These are phyloP conservation scores for Thermophis baileyi DNA, from an alignment of 2,113 vertebrate species.

Conservation along the genomic window DNA sequence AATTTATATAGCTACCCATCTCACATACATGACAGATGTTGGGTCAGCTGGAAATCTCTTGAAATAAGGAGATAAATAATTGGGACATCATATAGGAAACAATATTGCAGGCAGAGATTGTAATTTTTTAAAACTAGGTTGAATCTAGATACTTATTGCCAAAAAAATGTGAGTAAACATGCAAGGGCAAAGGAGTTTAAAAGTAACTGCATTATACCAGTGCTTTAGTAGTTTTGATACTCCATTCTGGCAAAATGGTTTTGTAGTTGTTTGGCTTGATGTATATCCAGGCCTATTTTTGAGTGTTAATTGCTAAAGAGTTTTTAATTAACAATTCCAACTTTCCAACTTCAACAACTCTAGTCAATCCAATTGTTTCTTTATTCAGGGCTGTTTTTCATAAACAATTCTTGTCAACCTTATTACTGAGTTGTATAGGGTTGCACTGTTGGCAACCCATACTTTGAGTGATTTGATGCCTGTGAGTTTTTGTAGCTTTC, in stretches of 20 bases:
- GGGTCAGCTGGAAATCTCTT: neutral
- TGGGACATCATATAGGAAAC: neutral
- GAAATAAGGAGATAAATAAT: neutral
- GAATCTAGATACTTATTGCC: neutral
- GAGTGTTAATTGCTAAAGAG: neutral
- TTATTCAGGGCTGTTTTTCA: neutral
- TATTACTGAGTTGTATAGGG: neutral
- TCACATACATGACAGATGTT: neutral
- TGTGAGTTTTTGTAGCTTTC: neutral
- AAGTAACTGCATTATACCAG: neutral
- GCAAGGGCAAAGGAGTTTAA: neutral
- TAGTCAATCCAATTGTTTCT: neutral
- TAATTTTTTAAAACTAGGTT: neutral
- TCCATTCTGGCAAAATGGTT: neutral
- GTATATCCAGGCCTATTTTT: neutral
- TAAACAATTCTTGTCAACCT: neutral
- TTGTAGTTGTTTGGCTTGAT: neutral
- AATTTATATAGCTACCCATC: neutral
- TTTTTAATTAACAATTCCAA: neutral
- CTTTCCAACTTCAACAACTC: neutral
- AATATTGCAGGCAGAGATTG: neutral
- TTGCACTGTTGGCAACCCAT: neutral
- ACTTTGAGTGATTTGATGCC: neutral
- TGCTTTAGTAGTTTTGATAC: neutral
- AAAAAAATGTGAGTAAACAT: neutral